phyloP scores from a whole-genome alignment of 2,113 vertebrate genomes.

The Alligator sinensis region DNA sequence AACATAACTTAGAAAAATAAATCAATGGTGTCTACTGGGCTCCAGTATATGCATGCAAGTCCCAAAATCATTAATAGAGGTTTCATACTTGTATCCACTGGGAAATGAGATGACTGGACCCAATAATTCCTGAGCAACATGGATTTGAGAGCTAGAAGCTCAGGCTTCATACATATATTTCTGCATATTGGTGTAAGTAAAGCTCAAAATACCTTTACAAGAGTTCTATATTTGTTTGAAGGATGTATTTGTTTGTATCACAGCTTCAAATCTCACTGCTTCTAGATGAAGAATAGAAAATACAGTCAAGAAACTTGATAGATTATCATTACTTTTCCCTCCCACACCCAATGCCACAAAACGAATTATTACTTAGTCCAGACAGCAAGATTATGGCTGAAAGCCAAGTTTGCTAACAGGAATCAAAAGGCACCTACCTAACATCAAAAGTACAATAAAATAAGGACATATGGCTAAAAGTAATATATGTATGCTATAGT shows the following conservation, averaged over 20 bases:
- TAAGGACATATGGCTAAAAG: neutral
- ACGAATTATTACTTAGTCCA: neutral
- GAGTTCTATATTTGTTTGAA: neutral
- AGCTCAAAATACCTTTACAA: conserved; percentile 18
- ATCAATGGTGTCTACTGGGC: neutral
- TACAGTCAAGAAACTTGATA: neutral
- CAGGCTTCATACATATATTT: neutral
- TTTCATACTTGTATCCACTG: neutral
- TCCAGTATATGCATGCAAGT: neutral
- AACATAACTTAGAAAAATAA: neutral
- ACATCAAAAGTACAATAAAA: rapidly evolving
- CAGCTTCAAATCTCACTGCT: neutral
- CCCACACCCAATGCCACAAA: neutral
- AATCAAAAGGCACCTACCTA: rapidly evolving
- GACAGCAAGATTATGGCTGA: neutral
- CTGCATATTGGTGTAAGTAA: neutral
- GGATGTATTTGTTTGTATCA: neutral
- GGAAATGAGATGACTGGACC: neutral
- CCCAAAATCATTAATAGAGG: neutral
- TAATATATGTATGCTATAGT: neutral
- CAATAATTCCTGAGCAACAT: neutral
- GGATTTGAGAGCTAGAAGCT: conserved; percentile 19
- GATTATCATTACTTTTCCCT: neutral
- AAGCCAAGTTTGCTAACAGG: neutral
- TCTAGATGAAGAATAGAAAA: neutral